Base-by-base conservation (phyloP, 2,888 invertebrate genomes). In the Amiota communis region DNA sequence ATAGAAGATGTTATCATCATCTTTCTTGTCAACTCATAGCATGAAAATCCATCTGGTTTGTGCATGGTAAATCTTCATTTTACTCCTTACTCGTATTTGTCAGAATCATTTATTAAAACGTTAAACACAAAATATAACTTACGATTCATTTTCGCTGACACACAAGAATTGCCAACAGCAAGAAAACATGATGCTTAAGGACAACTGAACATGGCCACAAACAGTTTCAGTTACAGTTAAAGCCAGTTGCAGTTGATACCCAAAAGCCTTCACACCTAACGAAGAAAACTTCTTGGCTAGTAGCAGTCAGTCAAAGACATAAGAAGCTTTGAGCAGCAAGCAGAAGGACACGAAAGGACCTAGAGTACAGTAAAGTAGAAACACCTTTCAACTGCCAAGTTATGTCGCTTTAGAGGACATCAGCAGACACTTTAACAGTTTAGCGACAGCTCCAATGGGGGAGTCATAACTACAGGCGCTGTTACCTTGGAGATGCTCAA, bases 81-180 rank as follows among this genome's bases (percentile, higher is more conserved):
- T 20, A n/a, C 6, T 10, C 17, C 10, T 20, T 20, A 9, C 1
- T 20, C 12, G 23, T 48, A 78, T 82, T 81, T 82, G 83, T 82
- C 84, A 79, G 76, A 81, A 81, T 84, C 81, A 83, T 83, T 84
- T 86, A 84, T 83, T 83, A 80, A 83, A 82, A 82, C 77, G 78
- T 82, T 81, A 78, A 84, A 78, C 86, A 78, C 77, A 77, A 74
- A 17, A 59, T 59, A 20, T 36, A 36, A 36, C 36, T 36, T 6
- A 36, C 36, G 36, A 36, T 20, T 59, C 20, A 11, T 4, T 59
- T 59, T 53, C 20, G 20, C 17, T 11, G 36, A 36, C 36, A 15
- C 59, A 9, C 17, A 17, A 63, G n/a, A 63, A 23, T 68, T n/a
- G 36, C 67, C 23, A 20, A 67, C 51, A 51, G 12, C 67, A 36